Conservation (phyloP, 2,888 invertebrate genomes). For the Chrysolina americana region DNA sequence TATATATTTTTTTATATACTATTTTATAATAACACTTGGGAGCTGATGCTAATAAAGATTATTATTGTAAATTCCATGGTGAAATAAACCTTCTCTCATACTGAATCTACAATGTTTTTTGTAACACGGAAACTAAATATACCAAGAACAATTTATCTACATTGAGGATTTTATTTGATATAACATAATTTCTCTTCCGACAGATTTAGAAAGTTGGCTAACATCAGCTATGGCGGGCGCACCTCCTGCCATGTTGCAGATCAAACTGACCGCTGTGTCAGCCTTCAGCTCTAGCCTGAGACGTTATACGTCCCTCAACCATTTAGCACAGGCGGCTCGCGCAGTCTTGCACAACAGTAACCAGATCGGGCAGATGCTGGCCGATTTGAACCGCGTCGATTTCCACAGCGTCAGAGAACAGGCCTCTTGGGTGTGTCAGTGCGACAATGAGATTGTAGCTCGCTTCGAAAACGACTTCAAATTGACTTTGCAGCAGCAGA, state of each 20-base stretch:
- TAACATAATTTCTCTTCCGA: slow-evolving; percentile 28
- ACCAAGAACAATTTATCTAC: neutral
- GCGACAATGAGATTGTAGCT: slow-evolving; percentile 83
- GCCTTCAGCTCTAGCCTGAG: slow-evolving; percentile 95
- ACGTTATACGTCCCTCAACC: slow-evolving; percentile 97
- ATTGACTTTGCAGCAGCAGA: slow-evolving; percentile 91
- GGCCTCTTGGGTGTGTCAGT: slow-evolving; percentile 81
- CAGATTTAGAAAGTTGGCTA: slow-evolving; percentile 89
- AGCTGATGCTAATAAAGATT: no score
- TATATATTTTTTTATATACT: no score
- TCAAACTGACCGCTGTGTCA: slow-evolving; percentile 88
- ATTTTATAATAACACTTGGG: no score
- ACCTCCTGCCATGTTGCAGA: slow-evolving; percentile 84
- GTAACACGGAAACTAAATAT: no score
- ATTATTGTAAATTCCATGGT: no score
- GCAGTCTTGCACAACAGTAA: slow-evolving; percentile 95
- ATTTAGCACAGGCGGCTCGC: slow-evolving; percentile 93
- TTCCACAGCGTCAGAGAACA: slow-evolving; percentile 93
- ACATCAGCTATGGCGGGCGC: slow-evolving; percentile 86
- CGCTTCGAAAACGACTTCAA: slow-evolving; percentile 94
- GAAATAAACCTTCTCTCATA: no score
- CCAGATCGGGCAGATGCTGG: slow-evolving; percentile 96
- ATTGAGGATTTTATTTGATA: neutral
- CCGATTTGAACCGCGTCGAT: slow-evolving; percentile 97
- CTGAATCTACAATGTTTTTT: neutral